These are phyloP conservation scores for Thaumetopoea pityocampa DNA, from an alignment of 1,140 invertebrate species.

Conservation along the genomic window DNA sequence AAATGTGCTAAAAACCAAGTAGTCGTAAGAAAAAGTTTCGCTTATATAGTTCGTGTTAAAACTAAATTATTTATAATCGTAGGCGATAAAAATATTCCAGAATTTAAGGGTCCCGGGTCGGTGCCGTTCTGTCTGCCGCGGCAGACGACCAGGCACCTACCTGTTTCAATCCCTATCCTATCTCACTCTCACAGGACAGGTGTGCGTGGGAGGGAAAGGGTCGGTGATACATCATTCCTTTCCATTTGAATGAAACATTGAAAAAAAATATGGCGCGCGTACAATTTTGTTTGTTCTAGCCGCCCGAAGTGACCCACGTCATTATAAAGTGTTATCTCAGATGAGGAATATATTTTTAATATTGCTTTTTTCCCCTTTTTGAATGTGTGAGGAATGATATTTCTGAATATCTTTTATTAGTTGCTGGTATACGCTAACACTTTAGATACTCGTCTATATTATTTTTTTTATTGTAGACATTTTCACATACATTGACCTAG, in stretches of 20 bases:
- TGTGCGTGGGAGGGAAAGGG: conserved; percentile 22
- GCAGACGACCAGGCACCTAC: conserved; percentile 65
- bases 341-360: conserved; percentile 69
- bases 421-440: too few species aligned
- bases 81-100: conserved; percentile 19
- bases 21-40: not conserved
- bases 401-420: conserved; percentile 60
- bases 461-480: too few species aligned
- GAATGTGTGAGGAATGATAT: conserved; percentile 64
- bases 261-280: conserved; percentile 61
- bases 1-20: not conserved
- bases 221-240: conserved; percentile 31
- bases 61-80: conserved; percentile 15
- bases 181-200: conserved; percentile 30
- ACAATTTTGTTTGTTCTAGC: conserved; percentile 69
- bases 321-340: conserved; percentile 69
- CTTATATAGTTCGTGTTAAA: not conserved
- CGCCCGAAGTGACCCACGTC: conserved; percentile 64
- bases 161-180: conserved; percentile 37
- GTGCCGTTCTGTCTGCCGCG: conserved; percentile 60
- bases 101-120: conserved; percentile 22
- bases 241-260: conserved; percentile 59
- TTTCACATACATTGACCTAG: too few species aligned
- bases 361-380: conserved; percentile 47
- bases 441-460: too few species aligned